Base-by-base conservation (phyloP, 2,113 vertebrate genomes). In the Takifugu flavidus region DNA sequence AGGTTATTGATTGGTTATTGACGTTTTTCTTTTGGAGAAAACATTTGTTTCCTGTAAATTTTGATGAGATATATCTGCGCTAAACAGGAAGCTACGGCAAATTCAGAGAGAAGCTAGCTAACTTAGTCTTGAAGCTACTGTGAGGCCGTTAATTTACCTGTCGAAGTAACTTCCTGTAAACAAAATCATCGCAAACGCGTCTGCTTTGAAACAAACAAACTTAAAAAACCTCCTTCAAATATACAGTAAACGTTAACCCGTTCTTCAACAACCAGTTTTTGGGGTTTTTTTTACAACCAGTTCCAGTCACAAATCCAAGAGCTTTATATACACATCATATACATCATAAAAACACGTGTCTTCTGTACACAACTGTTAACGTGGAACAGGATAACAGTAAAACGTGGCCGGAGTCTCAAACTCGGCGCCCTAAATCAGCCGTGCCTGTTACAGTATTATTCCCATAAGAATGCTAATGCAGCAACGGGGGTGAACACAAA, bases 321-420 rank as follows among this genome's bases (percentile, higher is more conserved):
- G 8, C 59, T 52, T 13, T 71, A 78, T 82, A 70, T 80, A 83
- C 79, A 84, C 51, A 80, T 58, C 3, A 61, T 56, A 54, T 62
- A 74, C 78, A 79, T 60, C 75, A 82, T 85, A 58, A 77, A 85
- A 75, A 80, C 42, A 51, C 39, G 34, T n/a, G 64, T 76, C 76
- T 73, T 70, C 74, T 86, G 72, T 85, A 84, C 75, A 85, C 20
- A 59, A 71, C 56, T 28, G 49, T 69, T 56, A 64, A 25, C 10
- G 46, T 0, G 1, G 67, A 67, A 62, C 53, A 62, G 52, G 51
- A 34, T 15, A 67, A 63, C 8, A 6, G 44, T 4, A 2, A 4
- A 45, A 2, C 65, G 59, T 46, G 4, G 31, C 31, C 2, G 64
- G 74, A 71, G 82, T 85, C 25, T 87, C 81, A 82, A 82, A 86